Conservation (phyloP, 1,140 invertebrate genomes). For the Apis dorsata region DNA sequence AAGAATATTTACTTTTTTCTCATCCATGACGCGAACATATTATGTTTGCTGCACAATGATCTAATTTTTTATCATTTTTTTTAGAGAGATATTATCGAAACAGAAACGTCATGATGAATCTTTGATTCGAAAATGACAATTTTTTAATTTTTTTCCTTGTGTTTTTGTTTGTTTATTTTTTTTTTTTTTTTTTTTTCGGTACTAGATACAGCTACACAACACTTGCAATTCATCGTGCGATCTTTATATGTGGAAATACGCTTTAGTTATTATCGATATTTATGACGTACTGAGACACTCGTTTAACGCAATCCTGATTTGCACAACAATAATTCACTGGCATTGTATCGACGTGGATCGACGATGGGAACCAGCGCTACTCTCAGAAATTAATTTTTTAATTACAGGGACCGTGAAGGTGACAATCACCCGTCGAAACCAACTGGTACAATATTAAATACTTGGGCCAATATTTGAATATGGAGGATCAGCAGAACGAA, state of each 20-base stretch:
- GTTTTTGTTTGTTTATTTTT: background rate
- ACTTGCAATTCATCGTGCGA: conserved; percentile 11
- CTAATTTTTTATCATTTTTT: background rate
- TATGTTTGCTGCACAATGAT: conserved; percentile 19
- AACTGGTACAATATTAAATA: conserved; percentile 73
- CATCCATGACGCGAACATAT: conserved; percentile 23
- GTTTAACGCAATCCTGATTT: conserved; percentile 41
- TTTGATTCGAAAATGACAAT: background rate
- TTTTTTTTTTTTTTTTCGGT: background rate
- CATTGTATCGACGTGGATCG: conserved; percentile 21
- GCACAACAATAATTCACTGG: conserved; percentile 45
- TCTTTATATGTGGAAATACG: conserved; percentile 14
- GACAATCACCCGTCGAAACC: conserved; percentile 77
- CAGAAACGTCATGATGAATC: background rate
- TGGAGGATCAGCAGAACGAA: background rate
- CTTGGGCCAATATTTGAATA: conserved; percentile 22
- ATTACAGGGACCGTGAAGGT: conserved; percentile 78
- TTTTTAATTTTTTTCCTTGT: background rate
- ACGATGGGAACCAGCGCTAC: background rate
- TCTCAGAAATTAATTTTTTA: conserved; percentile 44
- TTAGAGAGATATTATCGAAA: background rate
- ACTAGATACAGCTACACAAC: background rate
- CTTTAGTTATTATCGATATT: conserved; percentile 1
- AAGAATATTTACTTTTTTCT: conserved; percentile 19
- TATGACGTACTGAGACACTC: conserved; percentile 10